Evolutionary conservation across 2,888 invertebrate species (phyloP), one percentile per base, ranked within the genome.

Genomic region (Metellina segmentata): DNA sequence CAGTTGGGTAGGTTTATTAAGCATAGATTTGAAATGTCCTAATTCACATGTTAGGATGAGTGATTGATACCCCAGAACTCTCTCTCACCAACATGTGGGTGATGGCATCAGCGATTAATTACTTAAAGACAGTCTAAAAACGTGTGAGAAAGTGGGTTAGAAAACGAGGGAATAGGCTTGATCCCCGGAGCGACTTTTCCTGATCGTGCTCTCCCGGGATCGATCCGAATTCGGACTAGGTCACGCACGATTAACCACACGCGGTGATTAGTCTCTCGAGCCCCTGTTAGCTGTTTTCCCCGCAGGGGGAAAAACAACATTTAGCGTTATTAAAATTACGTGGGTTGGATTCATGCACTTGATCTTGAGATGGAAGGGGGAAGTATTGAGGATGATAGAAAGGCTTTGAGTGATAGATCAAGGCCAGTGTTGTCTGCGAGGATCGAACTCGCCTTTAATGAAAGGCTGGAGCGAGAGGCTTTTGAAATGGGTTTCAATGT

Each of bases 141-240:
- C n/a, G 11, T 61, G 48, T 75, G 75, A 72, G 83, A 88, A 88
- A 88, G 75, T 69, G 81, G 88, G 88, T 88, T 88, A 88, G 81
- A 75, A 19, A 61, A 53, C 52, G 77, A 69, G 79, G 78, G 79
- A 79, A 74, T 19, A 0, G 19, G 81, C 13, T 70, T 51, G 48
- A 72, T 52, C 81, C 71, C 61, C 70, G 81, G 75, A 49, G 74
- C 49, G 48, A 77, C 51, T n/a, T 51, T 51, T 49, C 49, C 53
- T 16, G 61, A 61, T 61, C 61, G 61, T 61, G 61, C 61, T 52
- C 20, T 79, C 13, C 13, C 16, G 49, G 71, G 49, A 82, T 82
- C 81, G 81, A 81, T 71, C 82, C 72, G n/a, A 11, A 51, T 83
- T 83, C 52, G 72, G 72, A 81, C 72, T 72, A 75, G 75, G 85